Evolutionary conservation across 2,888 invertebrate genomes (phyloP).

Genomic region (Agrilus cyanescens): DNA sequence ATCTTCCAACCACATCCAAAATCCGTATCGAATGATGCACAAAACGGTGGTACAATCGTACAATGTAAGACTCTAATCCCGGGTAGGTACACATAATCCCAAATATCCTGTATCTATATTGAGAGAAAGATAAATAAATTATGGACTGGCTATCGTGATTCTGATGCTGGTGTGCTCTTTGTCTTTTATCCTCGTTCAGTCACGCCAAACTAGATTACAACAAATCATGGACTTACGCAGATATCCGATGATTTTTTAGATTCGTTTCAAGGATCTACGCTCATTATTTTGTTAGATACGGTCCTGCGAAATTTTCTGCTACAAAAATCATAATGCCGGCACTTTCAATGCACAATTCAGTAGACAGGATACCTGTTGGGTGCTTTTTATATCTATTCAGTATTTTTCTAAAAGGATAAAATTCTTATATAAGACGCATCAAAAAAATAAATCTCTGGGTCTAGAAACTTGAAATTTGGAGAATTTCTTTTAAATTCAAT

Average conservation of each 20-base stretch:
- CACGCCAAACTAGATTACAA: conserved; percentile 21
- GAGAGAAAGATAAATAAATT: conserved; percentile 22
- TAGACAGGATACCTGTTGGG: too few relatives aligned
- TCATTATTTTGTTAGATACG: conserved; percentile 5
- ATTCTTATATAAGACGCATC: too few relatives aligned
- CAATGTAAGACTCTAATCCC: too few relatives aligned
- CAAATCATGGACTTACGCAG: conserved; percentile 9
- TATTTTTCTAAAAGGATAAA: too few relatives aligned
- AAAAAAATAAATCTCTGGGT: too few relatives aligned
- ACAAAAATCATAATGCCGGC: neutral
- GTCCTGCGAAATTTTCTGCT: neutral
- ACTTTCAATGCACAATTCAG: too few relatives aligned
- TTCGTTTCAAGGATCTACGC: conserved; percentile 5
- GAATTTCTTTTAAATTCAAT: too few relatives aligned
- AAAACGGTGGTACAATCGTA: too few relatives aligned
- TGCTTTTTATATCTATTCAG: too few relatives aligned
- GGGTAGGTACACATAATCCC: conserved; percentile 16
- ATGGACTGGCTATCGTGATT: conserved; percentile 17
- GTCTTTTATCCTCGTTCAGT: conserved; percentile 5
- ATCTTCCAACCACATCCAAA: too few relatives aligned
- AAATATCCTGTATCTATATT: conserved; percentile 21
- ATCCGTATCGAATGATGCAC: too few relatives aligned
- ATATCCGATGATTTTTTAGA: neutral
- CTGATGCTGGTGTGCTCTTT: conserved; percentile 15
- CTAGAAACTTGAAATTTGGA: too few relatives aligned